These are phyloP conservation scores for Myodes glareolus DNA, from an alignment of 2,113 vertebrate species.

Conservation along the genomic window DNA sequence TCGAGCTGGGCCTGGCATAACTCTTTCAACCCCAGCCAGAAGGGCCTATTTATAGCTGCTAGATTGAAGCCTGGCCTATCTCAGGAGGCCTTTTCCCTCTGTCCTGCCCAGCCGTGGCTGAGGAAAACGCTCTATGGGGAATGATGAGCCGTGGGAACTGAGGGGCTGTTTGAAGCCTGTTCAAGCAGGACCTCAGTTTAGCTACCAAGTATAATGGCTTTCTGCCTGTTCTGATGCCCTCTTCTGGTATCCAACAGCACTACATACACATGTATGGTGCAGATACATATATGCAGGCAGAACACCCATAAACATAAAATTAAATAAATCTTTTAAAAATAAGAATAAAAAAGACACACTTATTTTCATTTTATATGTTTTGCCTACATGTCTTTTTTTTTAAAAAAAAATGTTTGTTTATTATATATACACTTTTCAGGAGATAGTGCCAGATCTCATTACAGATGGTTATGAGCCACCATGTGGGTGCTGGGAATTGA, in stretches of 20 bases:
- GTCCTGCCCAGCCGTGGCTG: background rate
- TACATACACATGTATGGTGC: background rate
- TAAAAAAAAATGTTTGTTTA: no score
- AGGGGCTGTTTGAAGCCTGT: background rate
- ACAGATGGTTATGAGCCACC: no score
- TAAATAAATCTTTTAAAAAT: background rate
- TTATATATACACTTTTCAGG: no score
- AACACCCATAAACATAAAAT: background rate
- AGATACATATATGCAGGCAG: background rate
- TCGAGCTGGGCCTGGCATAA: background rate
- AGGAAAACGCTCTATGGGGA: background rate
- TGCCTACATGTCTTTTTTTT: background rate
- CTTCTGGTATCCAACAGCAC: background rate
- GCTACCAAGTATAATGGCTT: background rate
- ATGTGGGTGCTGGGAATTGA: no score
- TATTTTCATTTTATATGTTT: background rate
- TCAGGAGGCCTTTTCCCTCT: background rate
- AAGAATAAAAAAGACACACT: background rate
- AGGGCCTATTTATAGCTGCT: conserved; percentile 63
- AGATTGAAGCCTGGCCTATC: background rate
- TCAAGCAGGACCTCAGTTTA: background rate
- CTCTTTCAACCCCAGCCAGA: conserved; percentile 39
- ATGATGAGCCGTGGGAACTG: conserved; percentile 26
- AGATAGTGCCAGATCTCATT: no score
- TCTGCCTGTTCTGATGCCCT: background rate